A percentile compares a stretch with the other conserved stretches of the same genome.
Evolutionary conservation across 30 jellyfish, hydroid and myxozoan species (phyloP).

Genomic region (Catostylus mosaicus): DNA sequence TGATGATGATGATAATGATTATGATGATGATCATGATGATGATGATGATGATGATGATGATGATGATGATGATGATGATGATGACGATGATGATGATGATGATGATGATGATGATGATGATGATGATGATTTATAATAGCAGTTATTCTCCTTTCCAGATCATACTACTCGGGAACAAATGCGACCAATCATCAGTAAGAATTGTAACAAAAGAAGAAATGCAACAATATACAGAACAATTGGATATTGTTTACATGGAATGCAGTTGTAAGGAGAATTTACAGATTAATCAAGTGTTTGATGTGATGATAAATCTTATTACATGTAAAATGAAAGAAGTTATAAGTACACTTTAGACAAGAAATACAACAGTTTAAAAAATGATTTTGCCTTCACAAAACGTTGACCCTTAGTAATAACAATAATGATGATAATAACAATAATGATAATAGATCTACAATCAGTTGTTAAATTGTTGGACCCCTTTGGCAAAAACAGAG

Average conservation of each 20-base stretch:
- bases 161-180: conserved; percentile 49
- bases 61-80: conserved; percentile 26
- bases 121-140: background rate
- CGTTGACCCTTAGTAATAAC: too few relatives aligned
- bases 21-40: conserved; percentile 61
- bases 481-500: too few relatives aligned
- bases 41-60: conserved; percentile 51
- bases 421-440: too few relatives aligned
- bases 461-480: too few relatives aligned
- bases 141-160: conserved; percentile 11
- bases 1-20: conserved; percentile 54
- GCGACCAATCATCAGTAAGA: conserved; percentile 33
- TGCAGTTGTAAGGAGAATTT: conserved; percentile 47
- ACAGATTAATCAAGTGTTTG: conserved; percentile 39
- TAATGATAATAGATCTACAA: too few relatives aligned
- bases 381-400: background rate
- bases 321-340: conserved; percentile 41
- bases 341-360: background rate
- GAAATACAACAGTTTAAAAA: background rate
- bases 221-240: conserved; percentile 47
- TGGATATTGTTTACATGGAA: conserved; percentile 49
- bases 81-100: conserved; percentile 16
- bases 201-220: conserved; percentile 49
- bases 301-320: conserved; percentile 34
- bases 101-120: conserved; percentile 15